These are phyloP conservation scores for Pagrus major DNA, from an alignment of 2,113 vertebrate species.

Conservation along the genomic window DNA sequence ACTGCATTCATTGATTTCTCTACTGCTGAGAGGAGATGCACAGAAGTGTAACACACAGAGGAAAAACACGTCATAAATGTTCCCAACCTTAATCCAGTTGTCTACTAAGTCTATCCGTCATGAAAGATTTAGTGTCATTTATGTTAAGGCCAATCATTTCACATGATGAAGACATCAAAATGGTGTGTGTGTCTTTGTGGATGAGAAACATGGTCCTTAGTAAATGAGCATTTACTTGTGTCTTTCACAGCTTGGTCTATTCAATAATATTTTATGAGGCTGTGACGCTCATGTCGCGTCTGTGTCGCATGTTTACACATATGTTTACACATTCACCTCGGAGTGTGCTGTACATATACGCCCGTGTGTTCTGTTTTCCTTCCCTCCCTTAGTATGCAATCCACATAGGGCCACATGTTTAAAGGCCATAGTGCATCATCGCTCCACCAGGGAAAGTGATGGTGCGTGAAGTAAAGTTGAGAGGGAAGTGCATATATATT, in stretches of 20 bases:
- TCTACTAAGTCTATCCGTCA: background rate
- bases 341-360: background rate
- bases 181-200: conserved; percentile 9
- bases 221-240: too few relatives aligned
- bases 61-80: background rate
- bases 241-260: conserved; percentile 13
- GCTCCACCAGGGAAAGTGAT: background rate
- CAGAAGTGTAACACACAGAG: background rate
- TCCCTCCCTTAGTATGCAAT: background rate
- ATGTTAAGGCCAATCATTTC: conserved; percentile 12
- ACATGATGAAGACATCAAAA: conserved; percentile 17
- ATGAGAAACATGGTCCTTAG: too few relatives aligned
- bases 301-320: conserved; percentile 1
- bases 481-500: background rate
- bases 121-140: background rate
- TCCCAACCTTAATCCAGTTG: background rate
- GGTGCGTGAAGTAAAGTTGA: conserved; percentile 1
- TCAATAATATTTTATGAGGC: conserved; percentile 2
- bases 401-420: background rate
- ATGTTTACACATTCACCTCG: background rate
- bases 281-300: background rate
- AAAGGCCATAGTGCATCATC: conserved; percentile 5
- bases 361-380: background rate
- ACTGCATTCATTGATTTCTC: background rate
- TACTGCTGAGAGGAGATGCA: background rate